Percentiles rank a stretch among this genome's conserved stretches.
Evolutionary conservation across 2,113 vertebrate species (phyloP).

Genomic region (Poeciliopsis turrubarensis): DNA sequence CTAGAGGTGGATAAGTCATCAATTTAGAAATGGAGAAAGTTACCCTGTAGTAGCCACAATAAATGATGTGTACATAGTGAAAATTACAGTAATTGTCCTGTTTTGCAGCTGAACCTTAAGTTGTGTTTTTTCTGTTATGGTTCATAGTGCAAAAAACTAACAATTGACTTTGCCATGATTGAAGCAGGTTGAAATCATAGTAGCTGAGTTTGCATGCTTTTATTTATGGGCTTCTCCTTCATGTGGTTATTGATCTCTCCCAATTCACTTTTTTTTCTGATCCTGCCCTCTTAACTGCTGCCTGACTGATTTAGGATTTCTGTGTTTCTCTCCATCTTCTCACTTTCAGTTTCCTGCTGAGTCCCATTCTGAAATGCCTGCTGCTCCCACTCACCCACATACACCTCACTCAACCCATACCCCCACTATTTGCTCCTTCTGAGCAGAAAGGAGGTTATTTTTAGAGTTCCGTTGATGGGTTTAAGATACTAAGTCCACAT

Average conservation of each 20-base stretch:
- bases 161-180: neutral
- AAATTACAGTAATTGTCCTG: no score
- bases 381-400: slow-evolving; percentile 52
- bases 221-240: slow-evolving; percentile 2
- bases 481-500: slow-evolving; percentile 85
- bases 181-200: neutral
- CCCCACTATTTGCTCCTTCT: slow-evolving; percentile 52
- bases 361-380: slow-evolving; percentile 47
- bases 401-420: slow-evolving; percentile 36
- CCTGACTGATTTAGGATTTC: slow-evolving; percentile 36
- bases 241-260: slow-evolving; percentile 11
- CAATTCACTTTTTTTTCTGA: neutral
- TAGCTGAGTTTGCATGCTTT: neutral
- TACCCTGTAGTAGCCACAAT: neutral
- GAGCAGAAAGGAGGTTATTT: slow-evolving; percentile 82
- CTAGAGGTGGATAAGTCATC: no score
- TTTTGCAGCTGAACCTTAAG: no score
- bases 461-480: slow-evolving; percentile 83
- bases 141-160: neutral
- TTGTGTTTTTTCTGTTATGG: neutral
- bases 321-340: slow-evolving; percentile 58
- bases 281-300: slow-evolving; percentile 42
- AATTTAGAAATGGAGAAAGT: neutral
- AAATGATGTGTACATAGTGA: neutral
- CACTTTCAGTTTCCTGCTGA: slow-evolving; percentile 38